Evolutionary conservation across 2,113 vertebrate species (phyloP), one percentile per base, ranked within the genome.

Genomic region (Anolis sagrei): DNA sequence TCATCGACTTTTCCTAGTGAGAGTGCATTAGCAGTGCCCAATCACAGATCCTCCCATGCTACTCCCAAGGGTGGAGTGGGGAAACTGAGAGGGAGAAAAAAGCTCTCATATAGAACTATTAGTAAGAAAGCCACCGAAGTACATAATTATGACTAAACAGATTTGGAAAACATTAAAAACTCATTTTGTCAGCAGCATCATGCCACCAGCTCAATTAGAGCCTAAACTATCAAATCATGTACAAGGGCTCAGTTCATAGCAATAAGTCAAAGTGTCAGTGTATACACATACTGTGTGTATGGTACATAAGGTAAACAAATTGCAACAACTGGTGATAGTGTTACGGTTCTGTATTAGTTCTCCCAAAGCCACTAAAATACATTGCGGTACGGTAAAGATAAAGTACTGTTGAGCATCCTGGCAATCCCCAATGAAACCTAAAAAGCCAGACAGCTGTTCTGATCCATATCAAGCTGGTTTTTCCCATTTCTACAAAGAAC

Each of bases 101-200:
- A 58, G 36, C 72, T 34, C 54, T 32, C 58, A n/a, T 64, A 74
- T n/a, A 73, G 32, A 70, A 68, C 68, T 80, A 80, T 86, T 73
- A 86, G 77, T 80, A 80, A 80, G 54, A 36, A 80, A 86, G 77
- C 54, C n/a, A 74, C 54, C n/a, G 36, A 62, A 29, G 76, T 86
- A 39, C 69, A 73, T 74, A 79, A 86, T 86, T 86, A 80, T 86
- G 36, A 79, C 84, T 79, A 86, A 86, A 86, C 54, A 64, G 68
- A 74, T 80, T 86, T 86, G 68, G 69, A 79, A 86, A 86, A 49
- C 84, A 86, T 86, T 86, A 80, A 86, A 74, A 86, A 34, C 54
- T 86, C 77, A 74, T 86, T 86, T 80, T 86, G 54, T 80, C 84
- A 80, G 77, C 69, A 73, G 76, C 54, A 79, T 80, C 84, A 64